These are phyloP conservation scores for Cosmopolites sordidus DNA, from an alignment of 2,888 invertebrate genomes.

Conservation along the genomic window DNA sequence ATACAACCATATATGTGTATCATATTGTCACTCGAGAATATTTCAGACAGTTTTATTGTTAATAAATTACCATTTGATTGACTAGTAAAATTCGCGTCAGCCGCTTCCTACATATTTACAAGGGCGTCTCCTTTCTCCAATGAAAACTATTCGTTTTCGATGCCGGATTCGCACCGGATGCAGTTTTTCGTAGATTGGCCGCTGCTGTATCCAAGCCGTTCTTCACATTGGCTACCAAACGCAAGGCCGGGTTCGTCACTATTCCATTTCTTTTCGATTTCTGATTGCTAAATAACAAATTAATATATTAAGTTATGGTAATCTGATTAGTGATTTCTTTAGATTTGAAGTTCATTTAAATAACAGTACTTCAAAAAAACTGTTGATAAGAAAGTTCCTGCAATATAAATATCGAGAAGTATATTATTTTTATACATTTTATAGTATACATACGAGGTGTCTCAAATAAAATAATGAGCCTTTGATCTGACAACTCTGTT, in stretches of 20 bases:
- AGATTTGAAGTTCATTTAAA: too few relatives aligned
- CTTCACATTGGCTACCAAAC: slow-evolving; percentile 72
- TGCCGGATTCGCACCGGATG: slow-evolving; percentile 58
- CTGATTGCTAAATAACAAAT: slow-evolving; percentile 34
- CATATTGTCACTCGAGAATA: too few relatives aligned
- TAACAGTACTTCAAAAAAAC: background rate
- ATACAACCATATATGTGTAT: too few relatives aligned
- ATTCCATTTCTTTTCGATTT: slow-evolving; percentile 80
- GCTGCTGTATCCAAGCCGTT: slow-evolving; percentile 66
- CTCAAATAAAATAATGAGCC: too few relatives aligned
- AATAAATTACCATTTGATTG: slow-evolving; percentile 39
- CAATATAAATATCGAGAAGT: too few relatives aligned
- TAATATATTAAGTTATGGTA: background rate
- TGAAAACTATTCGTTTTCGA: slow-evolving; percentile 74
- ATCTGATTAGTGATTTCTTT: background rate
- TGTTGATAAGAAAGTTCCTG: background rate
- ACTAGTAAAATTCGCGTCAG: slow-evolving; percentile 33
- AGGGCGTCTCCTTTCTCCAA: slow-evolving; percentile 81
- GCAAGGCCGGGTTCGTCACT: slow-evolving; percentile 81
- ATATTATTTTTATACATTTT: too few relatives aligned
- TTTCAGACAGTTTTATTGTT: too few relatives aligned
- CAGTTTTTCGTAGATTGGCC: slow-evolving; percentile 58
- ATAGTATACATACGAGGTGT: too few relatives aligned
- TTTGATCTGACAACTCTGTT: too few relatives aligned
- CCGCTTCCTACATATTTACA: slow-evolving; percentile 41